phyloP scores from a whole-genome alignment of 2,888 invertebrate genomes.

The Brachynemurus nebulosus region DNA sequence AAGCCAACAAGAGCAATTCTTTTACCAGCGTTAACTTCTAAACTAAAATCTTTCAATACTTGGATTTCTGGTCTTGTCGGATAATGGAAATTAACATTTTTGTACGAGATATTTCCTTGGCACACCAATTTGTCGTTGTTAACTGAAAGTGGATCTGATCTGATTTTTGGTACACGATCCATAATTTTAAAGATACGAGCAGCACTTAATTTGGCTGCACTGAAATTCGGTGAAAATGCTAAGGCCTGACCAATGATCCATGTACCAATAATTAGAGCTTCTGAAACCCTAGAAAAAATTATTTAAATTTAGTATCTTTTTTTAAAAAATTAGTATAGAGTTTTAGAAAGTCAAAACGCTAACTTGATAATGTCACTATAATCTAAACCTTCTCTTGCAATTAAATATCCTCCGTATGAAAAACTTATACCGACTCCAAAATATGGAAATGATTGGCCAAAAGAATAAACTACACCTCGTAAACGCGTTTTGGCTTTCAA shows the following conservation, averaged over 20 bases:
- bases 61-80: slow-evolving; percentile 63
- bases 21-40: slow-evolving; percentile 51
- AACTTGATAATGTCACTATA: too few relatives aligned
- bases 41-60: slow-evolving; percentile 55
- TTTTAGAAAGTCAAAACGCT: too few relatives aligned
- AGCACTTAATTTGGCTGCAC: slow-evolving; percentile 55
- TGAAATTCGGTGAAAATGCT: slow-evolving; percentile 65
- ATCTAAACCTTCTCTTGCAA: too few relatives aligned
- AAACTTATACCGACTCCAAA: slow-evolving; percentile 57
- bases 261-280: slow-evolving; percentile 60
- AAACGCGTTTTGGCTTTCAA: too few relatives aligned
- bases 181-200: slow-evolving; percentile 50
- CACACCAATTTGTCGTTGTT: too few relatives aligned
- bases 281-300: slow-evolving; percentile 53
- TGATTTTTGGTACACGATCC: slow-evolving; percentile 40
- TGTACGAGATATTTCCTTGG: slow-evolving; percentile 62
- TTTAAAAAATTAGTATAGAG: too few relatives aligned
- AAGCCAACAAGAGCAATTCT: slow-evolving; percentile 65
- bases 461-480: too few relatives aligned
- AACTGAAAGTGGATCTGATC: slow-evolving; percentile 36
- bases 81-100: slow-evolving; percentile 62
- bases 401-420: slow-evolving; percentile 57
- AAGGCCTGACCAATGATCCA: slow-evolving; percentile 70
- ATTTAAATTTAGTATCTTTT: too few relatives aligned
- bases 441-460: slow-evolving; percentile 57